Conservation (phyloP, 2,797 vertebrate genomes). For the Limnodromus scolopaceus region DNA sequence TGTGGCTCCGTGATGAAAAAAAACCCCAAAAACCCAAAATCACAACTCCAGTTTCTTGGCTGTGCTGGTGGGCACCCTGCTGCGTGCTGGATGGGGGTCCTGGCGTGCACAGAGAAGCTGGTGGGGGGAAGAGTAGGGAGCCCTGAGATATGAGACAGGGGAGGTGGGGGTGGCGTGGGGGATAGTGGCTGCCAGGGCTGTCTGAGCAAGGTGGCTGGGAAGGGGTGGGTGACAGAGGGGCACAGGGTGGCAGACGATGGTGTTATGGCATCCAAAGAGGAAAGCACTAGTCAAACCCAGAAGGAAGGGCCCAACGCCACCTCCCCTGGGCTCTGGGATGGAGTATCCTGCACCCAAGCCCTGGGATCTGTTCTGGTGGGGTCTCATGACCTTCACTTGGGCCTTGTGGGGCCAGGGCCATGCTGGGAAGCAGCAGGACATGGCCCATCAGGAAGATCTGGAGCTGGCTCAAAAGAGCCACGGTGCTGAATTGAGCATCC, state of each 20-base stretch:
- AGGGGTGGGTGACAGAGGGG: not conserved
- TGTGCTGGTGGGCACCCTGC: not conserved
- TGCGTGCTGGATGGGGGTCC: rapidly evolving
- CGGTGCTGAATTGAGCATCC: not conserved
- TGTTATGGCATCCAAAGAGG: not conserved
- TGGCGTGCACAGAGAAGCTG: not conserved
- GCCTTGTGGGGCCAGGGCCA: not conserved
- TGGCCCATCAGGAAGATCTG: not conserved
- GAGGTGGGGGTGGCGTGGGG: not conserved
- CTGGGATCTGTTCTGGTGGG: not conserved
- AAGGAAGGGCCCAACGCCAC: not conserved
- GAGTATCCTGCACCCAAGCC: not conserved
- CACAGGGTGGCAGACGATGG: not conserved
- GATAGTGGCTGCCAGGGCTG: not conserved
- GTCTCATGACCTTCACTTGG: not conserved
- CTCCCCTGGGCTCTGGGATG: not conserved
- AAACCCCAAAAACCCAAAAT: too few species aligned
- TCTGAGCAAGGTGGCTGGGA: not conserved
- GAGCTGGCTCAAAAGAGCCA: not conserved
- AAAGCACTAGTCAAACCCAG: not conserved
- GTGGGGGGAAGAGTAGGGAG: not conserved
- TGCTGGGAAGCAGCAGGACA: not conserved
- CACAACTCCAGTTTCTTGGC: not conserved
- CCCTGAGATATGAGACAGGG: not conserved
- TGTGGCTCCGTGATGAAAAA: not conserved